Evolutionary conservation across 2,888 invertebrate species (phyloP), one percentile per base, ranked within the genome.

Genomic region (Sesia apiformis): DNA sequence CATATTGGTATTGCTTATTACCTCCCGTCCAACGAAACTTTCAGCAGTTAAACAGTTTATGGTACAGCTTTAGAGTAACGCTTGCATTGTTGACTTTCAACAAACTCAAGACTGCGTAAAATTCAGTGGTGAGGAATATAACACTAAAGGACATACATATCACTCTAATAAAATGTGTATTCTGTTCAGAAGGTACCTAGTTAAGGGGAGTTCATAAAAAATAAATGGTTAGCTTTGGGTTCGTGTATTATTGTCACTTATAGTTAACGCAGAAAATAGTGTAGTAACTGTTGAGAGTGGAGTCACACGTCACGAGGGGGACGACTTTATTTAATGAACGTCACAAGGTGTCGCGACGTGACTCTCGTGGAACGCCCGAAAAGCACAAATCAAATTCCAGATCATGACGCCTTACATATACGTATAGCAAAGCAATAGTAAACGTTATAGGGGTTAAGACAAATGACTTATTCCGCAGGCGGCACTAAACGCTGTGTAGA

Each of bases 1-100:
- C 78, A 69, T 80, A 83, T 78, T 74, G 74, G 69, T 62, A 73
- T 79, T 72, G 74, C 72, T 72, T 72, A 68, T 68, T 66, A 72
- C 49, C 49, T 49, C 51, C 55, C 42, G 56, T 55, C 54, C 53
- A 58, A 54, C 56, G 39, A 53, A 58, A 54, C 57, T 57, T 51
- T 58, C 58, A 56, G 55, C 7, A 55, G 41, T 55, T 49, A 53
- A 52, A 43, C 51, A 55, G 43, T 55, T 55, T 53, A 53, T 53
- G 39, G 53, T 53, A n/a, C 39, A 43, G 23, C 8, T 52, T 52
- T 55, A 52, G 39, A 52, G 23, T 46, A 46, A 46, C 46, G 46
- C 46, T n/a, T 46, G n/a, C n/a, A 46, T 46, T 46, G 46, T 46
- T 46, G 46, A n/a, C 46, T 46, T 43, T 46, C 46, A 8, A n/a